Base-by-base conservation (phyloP, 1,140 invertebrate genomes). In the Hylyphantes graminicola region DNA sequence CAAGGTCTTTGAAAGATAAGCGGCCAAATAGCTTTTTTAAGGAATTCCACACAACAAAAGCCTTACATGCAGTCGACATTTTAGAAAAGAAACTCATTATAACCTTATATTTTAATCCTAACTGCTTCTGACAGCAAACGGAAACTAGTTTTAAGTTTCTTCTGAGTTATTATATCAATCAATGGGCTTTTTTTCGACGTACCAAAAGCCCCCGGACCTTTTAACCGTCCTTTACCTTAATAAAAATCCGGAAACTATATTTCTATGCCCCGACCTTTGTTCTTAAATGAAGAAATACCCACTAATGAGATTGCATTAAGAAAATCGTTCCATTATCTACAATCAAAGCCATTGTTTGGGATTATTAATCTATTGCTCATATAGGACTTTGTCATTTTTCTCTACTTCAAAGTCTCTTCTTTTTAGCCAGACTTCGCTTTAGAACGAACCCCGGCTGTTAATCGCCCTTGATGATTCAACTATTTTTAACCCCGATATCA, bases 251-350 rank as follows among this genome's bases (percentile, higher is more conserved):
- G 17, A 57, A 74, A 74, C 72, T 74, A 57, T 48, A 63, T 76
- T 76, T 64, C 76, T 51, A 50, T 54, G 55, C 55, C 35, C 17
- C 59, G 5, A 53, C 76, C 55, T 78, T 78, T 78, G 76, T 78
- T 67, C 51, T 51, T 78, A 67, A 78, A 78, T 63, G 76, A 64
- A 78, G 76, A 74, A 74, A 74, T 64, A 67, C 15, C 76, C 50
- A 55, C 76, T 78, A 78, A 78, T 67, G 76, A 78, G 76, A 78
- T 78, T 54, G 51, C 63, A 78, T 78, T 78, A 78, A 67, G 76
- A 78, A 74, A 67, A 61, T 67, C 51, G 76, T 78, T 54, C 76
- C 67, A 54, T 78, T 78, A 78, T 78, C 76, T 65, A 13, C 76
- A 67, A 67, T 78, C 76, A 64, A 19, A 65, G 76, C 76, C 35